These are phyloP conservation scores for Chaetops frenatus DNA, from an alignment of 2,113 vertebrate species.

Conservation along the genomic window DNA sequence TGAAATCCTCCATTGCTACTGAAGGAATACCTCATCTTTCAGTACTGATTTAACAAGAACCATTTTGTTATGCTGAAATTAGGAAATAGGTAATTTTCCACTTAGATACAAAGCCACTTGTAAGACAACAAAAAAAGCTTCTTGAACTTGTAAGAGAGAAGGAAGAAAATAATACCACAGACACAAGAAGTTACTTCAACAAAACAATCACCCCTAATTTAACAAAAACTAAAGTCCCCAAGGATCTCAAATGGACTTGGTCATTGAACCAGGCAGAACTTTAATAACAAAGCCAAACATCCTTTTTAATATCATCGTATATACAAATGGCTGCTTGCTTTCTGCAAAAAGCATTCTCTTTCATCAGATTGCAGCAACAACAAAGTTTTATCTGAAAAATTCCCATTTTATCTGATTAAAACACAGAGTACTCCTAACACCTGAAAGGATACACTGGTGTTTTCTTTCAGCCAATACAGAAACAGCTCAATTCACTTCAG, in stretches of 20 bases:
- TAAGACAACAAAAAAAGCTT: neutral
- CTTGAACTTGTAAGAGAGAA: neutral
- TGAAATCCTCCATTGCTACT: neutral
- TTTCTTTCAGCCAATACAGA: neutral
- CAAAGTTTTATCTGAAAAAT: neutral
- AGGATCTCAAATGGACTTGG: neutral
- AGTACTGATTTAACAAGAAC: neutral
- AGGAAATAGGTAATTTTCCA: neutral
- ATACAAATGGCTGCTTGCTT: neutral
- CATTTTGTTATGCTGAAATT: neutral
- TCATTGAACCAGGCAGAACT: neutral
- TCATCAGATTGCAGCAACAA: neutral
- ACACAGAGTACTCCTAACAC: neutral
- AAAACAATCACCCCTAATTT: neutral
- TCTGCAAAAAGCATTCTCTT: neutral
- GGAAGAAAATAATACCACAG: neutral
- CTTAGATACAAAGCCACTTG: neutral
- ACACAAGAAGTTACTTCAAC: neutral
- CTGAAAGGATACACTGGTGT: neutral
- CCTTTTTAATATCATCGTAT: neutral
- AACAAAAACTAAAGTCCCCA: neutral
- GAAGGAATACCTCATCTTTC: neutral
- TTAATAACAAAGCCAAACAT: neutral
- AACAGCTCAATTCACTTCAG: neutral
- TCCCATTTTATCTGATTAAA: neutral